phyloP scores from a whole-genome alignment of 1,140 invertebrate species.

The Triops longicaudatus region DNA sequence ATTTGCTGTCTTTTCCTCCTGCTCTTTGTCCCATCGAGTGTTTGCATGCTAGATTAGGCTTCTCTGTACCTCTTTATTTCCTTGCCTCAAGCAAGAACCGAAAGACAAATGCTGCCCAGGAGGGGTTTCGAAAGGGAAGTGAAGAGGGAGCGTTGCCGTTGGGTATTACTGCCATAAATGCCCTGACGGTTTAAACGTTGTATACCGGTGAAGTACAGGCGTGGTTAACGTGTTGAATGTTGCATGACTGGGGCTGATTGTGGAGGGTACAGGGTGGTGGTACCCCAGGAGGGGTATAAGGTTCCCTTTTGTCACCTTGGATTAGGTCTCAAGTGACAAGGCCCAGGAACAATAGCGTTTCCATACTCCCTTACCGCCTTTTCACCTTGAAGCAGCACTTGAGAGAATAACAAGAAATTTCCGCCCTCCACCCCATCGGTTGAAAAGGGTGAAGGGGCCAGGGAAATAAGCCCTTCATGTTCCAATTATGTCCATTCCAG shows the following conservation, averaged over 20 bases:
- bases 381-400: conserved; percentile 6
- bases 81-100: neutral
- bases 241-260: conserved; percentile 12
- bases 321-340: conserved; percentile 7
- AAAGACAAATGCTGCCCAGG: neutral
- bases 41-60: conserved; percentile 13
- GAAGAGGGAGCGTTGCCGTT: neutral
- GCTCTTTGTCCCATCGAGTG: conserved; percentile 6
- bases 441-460: neutral
- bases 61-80: neutral
- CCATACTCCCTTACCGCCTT: neutral
- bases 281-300: too few relatives aligned
- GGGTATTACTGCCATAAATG: neutral
- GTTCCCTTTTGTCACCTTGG: neutral
- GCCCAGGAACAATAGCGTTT: neutral
- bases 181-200: neutral
- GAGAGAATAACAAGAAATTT: neutral
- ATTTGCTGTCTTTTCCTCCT: neutral
- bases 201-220: neutral
- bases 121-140: neutral
- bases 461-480: neutral
- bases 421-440: too few relatives aligned
- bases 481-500: neutral
- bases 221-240: conserved; percentile 6
- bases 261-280: neutral